Evolutionary conservation across 1,140 invertebrate genomes (phyloP), one percentile per base, ranked within the genome.

Genomic region (Micrasema minimum): DNA sequence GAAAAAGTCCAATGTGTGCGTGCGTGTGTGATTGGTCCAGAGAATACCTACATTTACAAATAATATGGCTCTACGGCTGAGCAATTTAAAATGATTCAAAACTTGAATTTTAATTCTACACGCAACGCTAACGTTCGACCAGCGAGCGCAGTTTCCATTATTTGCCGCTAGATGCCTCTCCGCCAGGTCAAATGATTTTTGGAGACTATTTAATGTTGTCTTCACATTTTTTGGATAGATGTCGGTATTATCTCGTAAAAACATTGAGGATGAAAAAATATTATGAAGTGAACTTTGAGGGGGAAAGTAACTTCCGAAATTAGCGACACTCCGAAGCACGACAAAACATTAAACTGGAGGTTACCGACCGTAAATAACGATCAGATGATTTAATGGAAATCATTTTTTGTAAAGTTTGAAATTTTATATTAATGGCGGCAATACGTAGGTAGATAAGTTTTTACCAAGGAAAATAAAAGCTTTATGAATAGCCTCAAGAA

Each of bases 1-100:
- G 53, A 57, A 69, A 69, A 69, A 69, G 41, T 61, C 53, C 38
- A 48, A 69, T 69, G 41, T 57, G 66, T 53, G 66, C 45, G 66
- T 59, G 66, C 59, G 43, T 64, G 43, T 62, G 26, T 48, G 59
- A 64, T 64, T 48, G 59, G 59, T 46, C 12, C 59, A 26, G 41
- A 64, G 59, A 3, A 64, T 46, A 64, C 59, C 57, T 46, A 64
- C 59, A 64, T 64, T 46, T 31, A 64, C 20, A 23, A 64, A 46
- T 64, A n/a, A 3, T 4, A 14, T 7, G 31, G 31, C 50, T 23
- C 26, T 41, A 61, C 57, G 10, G 38, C 35, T 41, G 22, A 64
- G 59, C 59, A 64, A 48, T 31, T 64, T 23, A 64, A 64, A 64
- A 64, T 31, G 59, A 64, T 46, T 64, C 38, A 20, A 45, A 45